phyloP scores from a whole-genome alignment of 2,888 invertebrate species.

The Branchellion lobata region DNA sequence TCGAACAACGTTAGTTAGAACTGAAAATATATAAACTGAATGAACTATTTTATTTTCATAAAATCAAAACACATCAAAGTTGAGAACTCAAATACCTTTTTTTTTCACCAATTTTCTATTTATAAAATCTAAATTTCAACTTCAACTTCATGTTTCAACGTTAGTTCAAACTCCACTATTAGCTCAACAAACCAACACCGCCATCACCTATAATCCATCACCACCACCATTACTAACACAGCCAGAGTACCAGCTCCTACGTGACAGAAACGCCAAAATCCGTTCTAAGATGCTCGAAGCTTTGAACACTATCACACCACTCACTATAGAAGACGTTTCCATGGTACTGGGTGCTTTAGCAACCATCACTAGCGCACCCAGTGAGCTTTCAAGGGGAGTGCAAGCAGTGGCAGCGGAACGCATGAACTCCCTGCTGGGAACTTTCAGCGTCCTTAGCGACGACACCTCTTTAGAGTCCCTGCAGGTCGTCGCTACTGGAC shows the following conservation, averaged over 20 bases:
- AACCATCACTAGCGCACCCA: not conserved
- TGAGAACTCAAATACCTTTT: too few species aligned
- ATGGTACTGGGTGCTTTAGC: conserved; percentile 1
- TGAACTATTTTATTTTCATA: too few species aligned
- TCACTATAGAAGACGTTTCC: not conserved
- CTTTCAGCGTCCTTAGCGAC: not conserved
- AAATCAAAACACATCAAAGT: too few species aligned
- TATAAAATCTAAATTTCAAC: too few species aligned
- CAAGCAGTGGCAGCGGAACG: not conserved
- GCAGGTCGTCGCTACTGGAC: not conserved
- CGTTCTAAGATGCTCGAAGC: not conserved
- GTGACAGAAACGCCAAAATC: conserved; percentile 11
- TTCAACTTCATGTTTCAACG: too few species aligned
- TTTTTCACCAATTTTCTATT: too few species aligned
- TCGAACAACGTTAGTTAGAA: too few species aligned
- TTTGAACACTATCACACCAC: not conserved
- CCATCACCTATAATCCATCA: too few species aligned
- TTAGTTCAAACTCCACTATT: too few species aligned
- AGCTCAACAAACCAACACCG: too few species aligned
- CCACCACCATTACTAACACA: not conserved
- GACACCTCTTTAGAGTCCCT: not conserved
- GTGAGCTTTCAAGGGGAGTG: not conserved
- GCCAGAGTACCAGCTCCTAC: not conserved
- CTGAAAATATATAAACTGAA: too few species aligned
- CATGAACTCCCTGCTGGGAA: not conserved